Conservation (phyloP, 2,888 invertebrate species). For the Brenthis ino region DNA sequence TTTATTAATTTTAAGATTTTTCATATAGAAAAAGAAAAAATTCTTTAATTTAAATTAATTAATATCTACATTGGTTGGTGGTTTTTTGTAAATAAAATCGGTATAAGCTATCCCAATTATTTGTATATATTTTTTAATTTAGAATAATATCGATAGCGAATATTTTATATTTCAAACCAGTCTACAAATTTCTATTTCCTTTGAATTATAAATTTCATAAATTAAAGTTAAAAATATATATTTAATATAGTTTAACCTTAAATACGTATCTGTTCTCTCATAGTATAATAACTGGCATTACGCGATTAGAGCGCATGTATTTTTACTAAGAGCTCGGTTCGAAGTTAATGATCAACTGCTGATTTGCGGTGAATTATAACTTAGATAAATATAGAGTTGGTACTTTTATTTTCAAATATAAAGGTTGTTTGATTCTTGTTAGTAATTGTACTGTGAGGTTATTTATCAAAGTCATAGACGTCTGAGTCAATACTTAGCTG, state of each 20-base stretch:
- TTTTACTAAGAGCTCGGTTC: conserved; percentile 60
- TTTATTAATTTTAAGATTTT: too few species aligned
- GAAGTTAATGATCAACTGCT: conserved; percentile 58
- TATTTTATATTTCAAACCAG: too few species aligned
- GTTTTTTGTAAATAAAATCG: too few species aligned
- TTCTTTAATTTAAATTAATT: too few species aligned
- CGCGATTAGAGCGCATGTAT: conserved; percentile 61
- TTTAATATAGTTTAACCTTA: not conserved
- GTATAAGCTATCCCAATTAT: too few species aligned
- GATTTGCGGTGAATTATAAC: conserved; percentile 56
- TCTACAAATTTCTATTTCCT: not conserved
- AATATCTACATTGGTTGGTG: too few species aligned
- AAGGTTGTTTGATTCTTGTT: conserved; percentile 7
- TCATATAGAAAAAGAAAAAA: too few species aligned
- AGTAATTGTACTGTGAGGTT: not conserved
- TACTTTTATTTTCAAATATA: conserved; percentile 13
- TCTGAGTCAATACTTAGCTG: too few species aligned
- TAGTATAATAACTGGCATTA: conserved; percentile 68
- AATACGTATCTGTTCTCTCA: conserved; percentile 59
- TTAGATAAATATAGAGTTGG: conserved; percentile 52
- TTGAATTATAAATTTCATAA: not conserved
- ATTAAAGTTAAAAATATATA: not conserved
- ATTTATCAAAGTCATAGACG: not conserved
- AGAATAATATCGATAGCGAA: too few species aligned
- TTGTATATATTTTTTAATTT: too few species aligned